Conservation (phyloP, 2,113 vertebrate genomes). For the Genyomyrus donnyi region DNA sequence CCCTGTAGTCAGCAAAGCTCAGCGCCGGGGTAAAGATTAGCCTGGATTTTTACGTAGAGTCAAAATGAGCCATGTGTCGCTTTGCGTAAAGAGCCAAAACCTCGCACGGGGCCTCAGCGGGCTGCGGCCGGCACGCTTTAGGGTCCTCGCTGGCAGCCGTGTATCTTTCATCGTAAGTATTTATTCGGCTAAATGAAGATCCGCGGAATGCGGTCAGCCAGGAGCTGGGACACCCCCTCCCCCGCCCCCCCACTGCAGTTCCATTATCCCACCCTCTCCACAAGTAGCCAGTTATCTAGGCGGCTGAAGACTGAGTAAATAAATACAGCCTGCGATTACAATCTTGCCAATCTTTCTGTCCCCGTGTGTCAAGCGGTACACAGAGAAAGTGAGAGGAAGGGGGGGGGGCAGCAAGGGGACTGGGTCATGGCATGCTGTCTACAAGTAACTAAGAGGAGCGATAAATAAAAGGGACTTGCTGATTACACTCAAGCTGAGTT, state of each 20-base stretch:
- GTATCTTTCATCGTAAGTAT: not conserved
- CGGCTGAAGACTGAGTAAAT: slow-evolving; percentile 20
- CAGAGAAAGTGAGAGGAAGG: slow-evolving; percentile 5
- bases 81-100: not conserved
- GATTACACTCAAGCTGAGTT: slow-evolving; percentile 10
- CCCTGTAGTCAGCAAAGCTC: not conserved
- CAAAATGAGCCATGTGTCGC: not conserved
- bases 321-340: slow-evolving; percentile 10
- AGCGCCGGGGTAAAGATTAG: not conserved
- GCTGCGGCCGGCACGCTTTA: not conserved
- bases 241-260: not conserved
- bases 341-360: slow-evolving; percentile 18
- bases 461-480: slow-evolving; percentile 3
- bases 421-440: slow-evolving; percentile 5
- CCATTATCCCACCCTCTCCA: slow-evolving; percentile 2
- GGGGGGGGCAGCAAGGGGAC: not conserved
- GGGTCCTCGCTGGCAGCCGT: not conserved
- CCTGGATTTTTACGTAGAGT: not conserved
- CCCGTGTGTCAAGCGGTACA: slow-evolving; percentile 5
- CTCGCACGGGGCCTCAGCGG: not conserved
- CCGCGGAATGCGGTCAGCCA: not conserved
- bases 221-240: not conserved
- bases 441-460: slow-evolving; percentile 3
- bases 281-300: slow-evolving; percentile 13
- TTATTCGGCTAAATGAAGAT: not conserved